phyloP scores from a whole-genome alignment of 2,888 invertebrate genomes.

The Aphrophora alni region DNA sequence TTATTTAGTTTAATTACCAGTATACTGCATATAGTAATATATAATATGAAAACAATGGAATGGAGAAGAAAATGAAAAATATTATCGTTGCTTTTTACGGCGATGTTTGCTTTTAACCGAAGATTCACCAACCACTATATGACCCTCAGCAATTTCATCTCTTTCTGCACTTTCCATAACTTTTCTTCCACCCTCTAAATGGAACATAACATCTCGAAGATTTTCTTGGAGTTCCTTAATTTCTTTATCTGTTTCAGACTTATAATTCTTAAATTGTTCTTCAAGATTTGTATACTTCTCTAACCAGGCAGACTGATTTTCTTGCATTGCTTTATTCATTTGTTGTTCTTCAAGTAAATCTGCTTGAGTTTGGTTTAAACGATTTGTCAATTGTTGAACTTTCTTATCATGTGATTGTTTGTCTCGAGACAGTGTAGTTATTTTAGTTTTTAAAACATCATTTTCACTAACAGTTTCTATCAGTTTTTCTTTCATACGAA shows the following conservation, averaged over 20 bases:
- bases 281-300: conserved; percentile 65
- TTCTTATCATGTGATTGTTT: conserved; percentile 75
- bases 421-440: conserved; percentile 63
- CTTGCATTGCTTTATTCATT: conserved; percentile 76
- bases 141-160: conserved; percentile 67
- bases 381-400: conserved; percentile 64
- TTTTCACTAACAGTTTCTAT: conserved; percentile 62
- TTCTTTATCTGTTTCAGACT: conserved; percentile 62
- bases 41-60: too few species aligned
- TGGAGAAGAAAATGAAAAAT: not conserved
- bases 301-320: conserved; percentile 79
- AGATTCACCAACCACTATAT: conserved; percentile 62
- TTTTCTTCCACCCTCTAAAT: conserved; percentile 83
- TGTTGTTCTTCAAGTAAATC: conserved; percentile 86
- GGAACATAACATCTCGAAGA: conserved; percentile 96
- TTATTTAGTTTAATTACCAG: too few species aligned
- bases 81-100: conserved; percentile 13
- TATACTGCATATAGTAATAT: too few species aligned
- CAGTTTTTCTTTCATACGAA: conserved; percentile 61
- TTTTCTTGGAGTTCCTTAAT: conserved; percentile 89
- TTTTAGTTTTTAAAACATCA: conserved; percentile 54
- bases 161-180: conserved; percentile 64
- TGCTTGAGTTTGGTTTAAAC: conserved; percentile 68
- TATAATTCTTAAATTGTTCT: conserved; percentile 57
- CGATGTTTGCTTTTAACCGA: conserved; percentile 23